phyloP scores from a whole-genome alignment of 2,113 vertebrate genomes.

The Alethe castanea region DNA sequence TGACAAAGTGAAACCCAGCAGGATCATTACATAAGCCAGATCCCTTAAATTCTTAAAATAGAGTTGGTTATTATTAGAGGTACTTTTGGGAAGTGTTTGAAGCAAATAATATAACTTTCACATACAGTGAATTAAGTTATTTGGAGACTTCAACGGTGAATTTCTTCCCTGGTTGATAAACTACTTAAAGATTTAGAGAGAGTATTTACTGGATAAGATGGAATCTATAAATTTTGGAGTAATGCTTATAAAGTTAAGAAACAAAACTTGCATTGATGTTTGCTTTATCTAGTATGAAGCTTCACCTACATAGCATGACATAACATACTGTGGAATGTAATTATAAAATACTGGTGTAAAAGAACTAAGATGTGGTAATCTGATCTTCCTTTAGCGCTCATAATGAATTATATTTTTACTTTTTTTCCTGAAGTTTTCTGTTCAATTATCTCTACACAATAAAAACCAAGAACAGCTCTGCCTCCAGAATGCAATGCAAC shows the following conservation, averaged over 20 bases:
- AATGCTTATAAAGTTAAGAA: neutral
- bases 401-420: constrained; percentile 18
- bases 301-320: neutral
- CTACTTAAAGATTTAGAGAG: neutral
- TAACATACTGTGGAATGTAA: neutral
- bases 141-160: neutral
- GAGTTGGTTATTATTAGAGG: neutral
- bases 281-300: neutral
- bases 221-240: neutral
- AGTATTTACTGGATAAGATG: neutral
- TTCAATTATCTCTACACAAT: constrained; percentile 23
- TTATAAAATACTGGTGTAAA: constrained; percentile 6
- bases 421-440: constrained; percentile 2
- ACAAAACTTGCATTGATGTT: neutral
- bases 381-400: neutral
- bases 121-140: neutral
- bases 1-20: neutral
- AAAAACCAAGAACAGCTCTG: neutral
- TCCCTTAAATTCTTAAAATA: neutral
- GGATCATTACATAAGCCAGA: neutral
- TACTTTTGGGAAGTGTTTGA: constrained; percentile 14
- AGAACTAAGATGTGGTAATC: neutral
- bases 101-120: neutral
- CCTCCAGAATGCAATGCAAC: constrained; percentile 16
- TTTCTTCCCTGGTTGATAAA: neutral